Percentiles rank a stretch among this genome's conserved stretches.
These are phyloP conservation scores for Neodiprion virginianus DNA, from an alignment of 1,140 invertebrate species.

Conservation along the genomic window DNA sequence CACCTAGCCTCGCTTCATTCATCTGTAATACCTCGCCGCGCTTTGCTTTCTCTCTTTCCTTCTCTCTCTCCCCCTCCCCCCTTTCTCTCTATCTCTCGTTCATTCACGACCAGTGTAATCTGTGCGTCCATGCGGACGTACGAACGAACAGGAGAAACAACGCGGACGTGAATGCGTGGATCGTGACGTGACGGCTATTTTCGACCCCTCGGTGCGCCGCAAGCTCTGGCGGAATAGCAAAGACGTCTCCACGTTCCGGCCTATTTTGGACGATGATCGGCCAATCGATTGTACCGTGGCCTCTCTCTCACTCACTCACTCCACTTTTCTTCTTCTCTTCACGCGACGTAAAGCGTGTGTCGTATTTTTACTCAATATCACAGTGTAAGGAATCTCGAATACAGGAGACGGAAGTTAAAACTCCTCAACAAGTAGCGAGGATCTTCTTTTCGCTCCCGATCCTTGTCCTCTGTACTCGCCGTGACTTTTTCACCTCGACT, in stretches of 20 bases:
- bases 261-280: no score
- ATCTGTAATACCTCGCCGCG: slow-evolving; percentile 19
- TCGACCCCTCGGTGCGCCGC: neutral
- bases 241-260: no score
- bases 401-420: neutral
- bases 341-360: no score
- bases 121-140: no score
- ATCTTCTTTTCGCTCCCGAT: neutral
- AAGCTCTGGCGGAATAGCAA: no score
- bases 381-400: no score
- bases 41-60: slow-evolving; percentile 10
- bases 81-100: slow-evolving; percentile 16
- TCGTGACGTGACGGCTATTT: neutral
- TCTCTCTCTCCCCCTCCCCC: slow-evolving; percentile 18
- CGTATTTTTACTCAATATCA: no score
- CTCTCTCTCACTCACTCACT: no score
- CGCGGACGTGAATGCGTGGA: neutral
- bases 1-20: slow-evolving; percentile 6
- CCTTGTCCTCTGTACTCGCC: neutral
- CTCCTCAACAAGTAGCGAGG: neutral
- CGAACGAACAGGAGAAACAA: neutral
- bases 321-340: no score
- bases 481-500: neutral
- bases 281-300: no score
- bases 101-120: slow-evolving; percentile 12